Percentiles rank a stretch among this genome's conserved stretches.
Evolutionary conservation across 2,797 vertebrate genomes (phyloP).

Genomic region (Alosa sapidissima): DNA sequence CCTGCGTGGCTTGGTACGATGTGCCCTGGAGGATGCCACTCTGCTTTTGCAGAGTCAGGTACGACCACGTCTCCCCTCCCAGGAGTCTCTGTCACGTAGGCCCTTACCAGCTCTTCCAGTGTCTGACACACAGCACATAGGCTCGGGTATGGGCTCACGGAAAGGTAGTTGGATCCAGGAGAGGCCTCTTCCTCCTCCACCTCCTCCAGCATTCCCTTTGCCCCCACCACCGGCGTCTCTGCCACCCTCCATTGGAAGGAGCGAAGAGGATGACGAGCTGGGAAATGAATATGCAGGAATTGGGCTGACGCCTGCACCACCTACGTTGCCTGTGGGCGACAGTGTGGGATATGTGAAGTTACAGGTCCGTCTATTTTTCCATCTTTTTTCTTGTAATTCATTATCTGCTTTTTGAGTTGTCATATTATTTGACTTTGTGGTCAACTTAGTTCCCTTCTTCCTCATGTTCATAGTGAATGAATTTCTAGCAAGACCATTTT

Average conservation of each 20-base stretch:
- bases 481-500: too few species aligned
- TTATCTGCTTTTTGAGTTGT: not conserved
- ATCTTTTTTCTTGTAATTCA: not conserved
- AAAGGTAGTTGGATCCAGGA: slow-evolving; percentile 93
- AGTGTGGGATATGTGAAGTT: slow-evolving; percentile 82
- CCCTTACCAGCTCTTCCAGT: slow-evolving; percentile 85
- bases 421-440: not conserved
- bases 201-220: slow-evolving; percentile 73
- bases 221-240: slow-evolving; percentile 59
- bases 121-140: slow-evolving; percentile 71
- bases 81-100: slow-evolving; percentile 87
- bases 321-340: slow-evolving; percentile 72
- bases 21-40: slow-evolving; percentile 75
- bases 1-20: slow-evolving; percentile 69
- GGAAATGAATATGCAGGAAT: slow-evolving; percentile 90
- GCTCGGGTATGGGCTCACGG: slow-evolving; percentile 78
- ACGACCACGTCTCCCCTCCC: slow-evolving; percentile 84
- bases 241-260: slow-evolving; percentile 59
- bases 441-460: not conserved
- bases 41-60: slow-evolving; percentile 73
- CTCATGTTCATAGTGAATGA: not conserved
- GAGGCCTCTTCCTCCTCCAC: slow-evolving; percentile 86
- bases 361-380: slow-evolving; percentile 67
- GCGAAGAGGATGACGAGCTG: slow-evolving; percentile 69
- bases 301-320: slow-evolving; percentile 67